Evolutionary conservation across 2,113 vertebrate genomes (phyloP).

Genomic region (Drymodes brunneopygia): DNA sequence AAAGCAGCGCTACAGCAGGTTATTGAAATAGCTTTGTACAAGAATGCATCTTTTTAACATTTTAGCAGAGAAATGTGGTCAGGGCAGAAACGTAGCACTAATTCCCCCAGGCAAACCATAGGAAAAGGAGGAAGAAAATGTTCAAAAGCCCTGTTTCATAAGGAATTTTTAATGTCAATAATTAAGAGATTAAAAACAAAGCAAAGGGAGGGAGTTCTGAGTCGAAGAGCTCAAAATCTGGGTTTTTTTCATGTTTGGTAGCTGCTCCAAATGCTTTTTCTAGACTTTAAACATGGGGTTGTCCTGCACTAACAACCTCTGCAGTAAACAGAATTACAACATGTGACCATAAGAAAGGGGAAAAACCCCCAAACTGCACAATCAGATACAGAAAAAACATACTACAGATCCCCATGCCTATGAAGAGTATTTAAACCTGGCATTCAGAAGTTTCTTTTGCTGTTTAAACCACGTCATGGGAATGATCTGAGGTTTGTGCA

Average conservation of each 20-base stretch:
- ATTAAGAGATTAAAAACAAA: neutral
- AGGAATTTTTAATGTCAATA: neutral
- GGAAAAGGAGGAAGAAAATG: neutral
- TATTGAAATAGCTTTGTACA: neutral
- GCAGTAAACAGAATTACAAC: neutral
- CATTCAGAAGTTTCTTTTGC: neutral
- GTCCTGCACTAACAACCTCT: neutral
- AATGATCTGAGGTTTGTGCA: neutral
- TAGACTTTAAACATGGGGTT: neutral
- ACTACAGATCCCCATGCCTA: neutral
- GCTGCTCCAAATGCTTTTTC: neutral
- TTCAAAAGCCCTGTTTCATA: neutral
- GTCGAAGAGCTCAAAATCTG: neutral
- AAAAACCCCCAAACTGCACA: rapidly evolving
- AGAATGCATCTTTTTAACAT: neutral
- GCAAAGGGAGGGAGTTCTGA: neutral
- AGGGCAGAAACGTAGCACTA: rapidly evolving
- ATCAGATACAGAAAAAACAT: neutral
- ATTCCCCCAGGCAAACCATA: neutral
- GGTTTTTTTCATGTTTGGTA: neutral
- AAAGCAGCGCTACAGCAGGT: neutral
- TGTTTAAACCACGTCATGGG: neutral
- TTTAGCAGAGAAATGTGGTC: rapidly evolving
- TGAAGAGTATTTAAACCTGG: neutral
- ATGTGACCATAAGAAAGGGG: neutral